Evolutionary conservation across 2,888 invertebrate genomes (phyloP), one percentile per base, ranked within the genome.

Genomic region (Xestia c-nigrum): DNA sequence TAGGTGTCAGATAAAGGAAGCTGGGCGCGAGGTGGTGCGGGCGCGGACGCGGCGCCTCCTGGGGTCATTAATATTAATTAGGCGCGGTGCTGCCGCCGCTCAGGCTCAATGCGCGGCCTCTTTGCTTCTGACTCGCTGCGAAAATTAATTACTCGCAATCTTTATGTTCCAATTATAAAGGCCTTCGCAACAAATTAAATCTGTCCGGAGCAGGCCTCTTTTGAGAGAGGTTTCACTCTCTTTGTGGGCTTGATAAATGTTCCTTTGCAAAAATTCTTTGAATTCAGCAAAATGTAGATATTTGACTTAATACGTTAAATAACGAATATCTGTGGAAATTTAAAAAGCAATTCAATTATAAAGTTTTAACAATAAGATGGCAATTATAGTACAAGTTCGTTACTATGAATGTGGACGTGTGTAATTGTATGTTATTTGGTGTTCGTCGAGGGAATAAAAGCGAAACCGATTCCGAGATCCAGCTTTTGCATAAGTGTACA

Each of bases 141-240:
- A 96, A 96, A 96, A 96, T 96, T 96, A 96, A 96, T 96, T 96
- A 96, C 96, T 96, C 96, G 93, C 96, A 96, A 96, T 96, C 96
- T 96, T 96, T 96, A 96, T 96, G 95, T 96, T 96, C 96, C 96
- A 96, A 96, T 96, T 96, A 96, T 96, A 96, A 96, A 96, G 94
- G 96, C 96, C 96, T 96, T 96, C 95, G 96, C 96, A 96, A 96
- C 96, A 96, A 96, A 96, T 96, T 96, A 96, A 96, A 96, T 96
- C 96, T 96, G 96, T 96, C 96, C 95, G 93, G 92, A 94, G 94
- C 96, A 96, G 96, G 95, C 95, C 94, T 94, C 96, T 95, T 96
- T 96, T 95, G 94, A 96, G 96, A 96, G 95, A 95, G 95, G 95
- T 95, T 95, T 96, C 95, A 95, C 96, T 96, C 94, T 95, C 96